Conservation (phyloP, 1,140 invertebrate genomes). For the Lepidurus apus region DNA sequence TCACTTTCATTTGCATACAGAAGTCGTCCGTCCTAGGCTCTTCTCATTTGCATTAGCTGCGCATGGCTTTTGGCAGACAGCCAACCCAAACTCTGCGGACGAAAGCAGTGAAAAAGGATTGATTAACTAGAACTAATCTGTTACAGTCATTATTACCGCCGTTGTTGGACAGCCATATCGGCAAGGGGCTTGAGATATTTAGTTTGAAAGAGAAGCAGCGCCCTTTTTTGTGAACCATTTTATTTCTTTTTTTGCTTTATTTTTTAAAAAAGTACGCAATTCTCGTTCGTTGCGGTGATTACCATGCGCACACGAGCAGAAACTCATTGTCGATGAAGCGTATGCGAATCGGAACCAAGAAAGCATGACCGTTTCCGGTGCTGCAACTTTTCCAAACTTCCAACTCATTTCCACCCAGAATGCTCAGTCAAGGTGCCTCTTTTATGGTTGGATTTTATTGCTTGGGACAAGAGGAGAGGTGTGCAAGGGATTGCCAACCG, state of each 20-base stretch:
- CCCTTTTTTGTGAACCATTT: too few species aligned
- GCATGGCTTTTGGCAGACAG: not conserved
- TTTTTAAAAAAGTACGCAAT: too few species aligned
- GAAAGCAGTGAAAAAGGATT: not conserved
- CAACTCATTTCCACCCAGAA: not conserved
- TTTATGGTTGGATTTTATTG: not conserved
- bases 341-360: not conserved
- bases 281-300: not conserved
- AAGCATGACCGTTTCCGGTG: conserved; percentile 1
- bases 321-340: not conserved
- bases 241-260: too few species aligned
- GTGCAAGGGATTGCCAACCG: too few species aligned
- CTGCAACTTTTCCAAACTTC: not conserved
- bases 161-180: not conserved
- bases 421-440: conserved; percentile 5
- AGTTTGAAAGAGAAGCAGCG: not conserved
- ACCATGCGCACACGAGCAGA: conserved; percentile 2
- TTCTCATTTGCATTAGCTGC: conserved; percentile 6
- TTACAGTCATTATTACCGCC: not conserved
- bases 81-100: not conserved
- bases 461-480: not conserved
- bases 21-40: conserved; percentile 7
- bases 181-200: not conserved
- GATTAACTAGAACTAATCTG: conserved; percentile 5
- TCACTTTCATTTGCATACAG: conserved; percentile 8